Evolutionary conservation across 1,140 invertebrate genomes (phyloP), one percentile per base, ranked within the genome.

Genomic region (Drosophila ambigua): DNA sequence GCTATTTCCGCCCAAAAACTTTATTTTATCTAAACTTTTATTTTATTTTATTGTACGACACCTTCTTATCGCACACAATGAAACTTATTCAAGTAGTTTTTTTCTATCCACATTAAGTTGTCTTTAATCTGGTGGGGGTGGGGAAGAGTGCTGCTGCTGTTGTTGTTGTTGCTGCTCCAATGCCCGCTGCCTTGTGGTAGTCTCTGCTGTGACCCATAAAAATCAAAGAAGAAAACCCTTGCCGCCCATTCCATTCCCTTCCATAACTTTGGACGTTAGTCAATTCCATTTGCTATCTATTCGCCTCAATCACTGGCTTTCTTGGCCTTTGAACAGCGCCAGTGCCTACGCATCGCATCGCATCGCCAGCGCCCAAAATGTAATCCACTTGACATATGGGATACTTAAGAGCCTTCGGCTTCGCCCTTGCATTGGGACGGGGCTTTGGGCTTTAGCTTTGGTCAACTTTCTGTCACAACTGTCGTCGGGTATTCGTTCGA

Each of bases 381-480:
- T 78, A 81, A 81, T 66, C 65, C 71, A 75, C 78, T 78, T 77
- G 78, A 71, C 61, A 73, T 62, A 77, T 62, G 64, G 35, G 58
- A 73, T 57, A 65, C 74, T 73, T 58, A 78, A 49, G 57, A n/a
- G 26, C 16, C 59, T 16, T 41, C 16, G 15, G 43, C 48, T 48
- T 57, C 64, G 55, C 43, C 48, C 57, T 46, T 61, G 55, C 61
- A 69, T 71, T 75, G 65, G 74, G 35, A 39, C 13, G 35, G 35
- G 35, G 35, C 35, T 39, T 5, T 13, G 35, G 26, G 11, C 35
- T 39, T 83, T 78, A 72, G 78, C 60, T 61, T 71, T 54, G 71
- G 61, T 60, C 59, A 74, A 75, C 55, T 77, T 80, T 83, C 46
- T 60, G 58, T 41, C 46, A 50, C 20, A 39, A 13, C 35, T 39